A percentile compares a stretch with the other conserved stretches of the same genome.
These are phyloP conservation scores for Elephantulus edwardii DNA, from an alignment of 2,113 vertebrate genomes.

Conservation along the genomic window DNA sequence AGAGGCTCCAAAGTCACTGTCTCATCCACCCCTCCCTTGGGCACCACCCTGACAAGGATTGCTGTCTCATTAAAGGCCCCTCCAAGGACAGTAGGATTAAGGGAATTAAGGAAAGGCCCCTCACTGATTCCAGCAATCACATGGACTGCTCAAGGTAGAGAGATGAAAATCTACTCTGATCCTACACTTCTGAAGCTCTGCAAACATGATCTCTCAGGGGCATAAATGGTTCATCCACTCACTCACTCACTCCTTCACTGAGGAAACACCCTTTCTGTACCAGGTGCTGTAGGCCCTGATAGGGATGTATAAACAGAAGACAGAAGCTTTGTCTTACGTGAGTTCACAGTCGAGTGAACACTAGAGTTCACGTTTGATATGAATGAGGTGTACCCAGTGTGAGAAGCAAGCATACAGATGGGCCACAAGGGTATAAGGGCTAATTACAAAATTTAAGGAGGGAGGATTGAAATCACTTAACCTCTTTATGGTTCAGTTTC, in stretches of 20 bases:
- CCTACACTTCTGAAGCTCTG: background rate
- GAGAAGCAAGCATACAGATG: background rate
- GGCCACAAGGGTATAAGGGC: too few relatives aligned
- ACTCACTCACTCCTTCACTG: background rate
- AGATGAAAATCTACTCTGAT: background rate
- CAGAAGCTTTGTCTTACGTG: background rate
- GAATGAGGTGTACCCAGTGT: background rate
- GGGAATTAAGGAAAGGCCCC: background rate
- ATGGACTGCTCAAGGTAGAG: background rate
- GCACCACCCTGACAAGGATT: background rate
- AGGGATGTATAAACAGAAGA: background rate
- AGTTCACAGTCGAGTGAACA: background rate
- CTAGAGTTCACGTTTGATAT: accelerated
- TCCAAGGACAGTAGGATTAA: background rate
- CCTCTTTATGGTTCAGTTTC: background rate
- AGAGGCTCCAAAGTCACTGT: background rate
- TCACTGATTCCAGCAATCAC: background rate
- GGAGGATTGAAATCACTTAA: background rate
- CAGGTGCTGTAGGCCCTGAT: background rate
- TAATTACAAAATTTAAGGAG: background rate
- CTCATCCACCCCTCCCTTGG: background rate
- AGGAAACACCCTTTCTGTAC: too few relatives aligned
- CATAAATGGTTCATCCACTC: background rate
- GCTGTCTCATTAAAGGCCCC: background rate
- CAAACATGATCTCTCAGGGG: background rate